These are phyloP conservation scores for Halcyon leucocephala DNA, from an alignment of 2,797 vertebrate species.

Conservation along the genomic window DNA sequence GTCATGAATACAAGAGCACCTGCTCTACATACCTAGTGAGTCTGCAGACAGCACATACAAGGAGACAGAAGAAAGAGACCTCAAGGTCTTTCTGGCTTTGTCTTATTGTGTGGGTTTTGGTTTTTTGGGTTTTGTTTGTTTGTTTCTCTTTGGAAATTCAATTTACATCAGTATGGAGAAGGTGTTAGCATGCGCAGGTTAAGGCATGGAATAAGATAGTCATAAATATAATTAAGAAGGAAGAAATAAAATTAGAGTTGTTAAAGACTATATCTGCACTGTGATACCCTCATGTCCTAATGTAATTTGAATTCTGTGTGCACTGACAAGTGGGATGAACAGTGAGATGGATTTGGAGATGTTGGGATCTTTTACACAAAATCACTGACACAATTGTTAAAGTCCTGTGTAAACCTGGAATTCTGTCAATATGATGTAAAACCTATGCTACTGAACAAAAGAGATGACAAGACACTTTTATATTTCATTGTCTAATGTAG, in stretches of 20 bases:
- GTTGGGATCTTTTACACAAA: not conserved
- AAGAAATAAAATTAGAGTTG: not conserved
- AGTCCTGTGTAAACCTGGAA: not conserved
- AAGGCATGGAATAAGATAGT: not conserved
- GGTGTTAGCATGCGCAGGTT: too few relatives aligned
- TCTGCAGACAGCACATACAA: not conserved
- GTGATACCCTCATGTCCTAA: not conserved
- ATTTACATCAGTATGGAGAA: not conserved
- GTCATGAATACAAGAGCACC: not conserved
- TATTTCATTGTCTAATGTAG: not conserved
- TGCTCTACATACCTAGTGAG: not conserved
- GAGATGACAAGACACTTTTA: not conserved
- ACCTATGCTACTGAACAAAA: not conserved
- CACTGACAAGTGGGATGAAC: not conserved
- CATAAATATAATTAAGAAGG: not conserved
- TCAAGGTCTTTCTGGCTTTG: not conserved
- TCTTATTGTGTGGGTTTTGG: rapidly evolving
- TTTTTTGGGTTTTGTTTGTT: not conserved
- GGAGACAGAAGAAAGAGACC: not conserved
- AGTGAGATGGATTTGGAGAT: not conserved
- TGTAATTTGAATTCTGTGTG: not conserved
- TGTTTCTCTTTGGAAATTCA: not conserved
- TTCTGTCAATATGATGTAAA: not conserved
- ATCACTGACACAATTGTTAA: not conserved
- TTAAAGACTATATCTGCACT: not conserved